A percentile compares a stretch with the other conserved stretches of the same genome.
These are phyloP conservation scores for Papilio polytes DNA, from an alignment of 1,140 invertebrate genomes.

Conservation along the genomic window DNA sequence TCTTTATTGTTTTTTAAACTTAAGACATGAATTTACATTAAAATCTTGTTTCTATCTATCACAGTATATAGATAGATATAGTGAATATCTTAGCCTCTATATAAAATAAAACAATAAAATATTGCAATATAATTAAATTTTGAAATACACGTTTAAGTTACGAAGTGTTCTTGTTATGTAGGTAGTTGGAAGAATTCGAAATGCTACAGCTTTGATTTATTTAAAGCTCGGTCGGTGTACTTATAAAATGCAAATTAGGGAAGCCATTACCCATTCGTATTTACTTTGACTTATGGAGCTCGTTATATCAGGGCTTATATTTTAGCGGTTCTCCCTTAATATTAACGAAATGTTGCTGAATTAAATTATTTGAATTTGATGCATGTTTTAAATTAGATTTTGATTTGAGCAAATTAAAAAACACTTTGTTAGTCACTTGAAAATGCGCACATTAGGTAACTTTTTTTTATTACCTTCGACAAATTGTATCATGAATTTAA, in stretches of 20 bases:
- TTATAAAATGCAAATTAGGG: slow-evolving; percentile 41
- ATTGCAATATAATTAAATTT: too few relatives aligned
- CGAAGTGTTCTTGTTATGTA: background rate
- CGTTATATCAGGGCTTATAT: slow-evolving; percentile 22
- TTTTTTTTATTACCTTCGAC: too few relatives aligned
- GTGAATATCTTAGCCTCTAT: too few relatives aligned
- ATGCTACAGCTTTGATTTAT: slow-evolving; percentile 38
- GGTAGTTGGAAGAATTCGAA: slow-evolving; percentile 28
- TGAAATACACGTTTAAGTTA: too few relatives aligned
- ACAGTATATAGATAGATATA: too few relatives aligned
- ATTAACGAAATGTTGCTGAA: slow-evolving; percentile 11
- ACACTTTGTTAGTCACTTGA: too few relatives aligned
- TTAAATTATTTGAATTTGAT: background rate
- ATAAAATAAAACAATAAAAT: too few relatives aligned
- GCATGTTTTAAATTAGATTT: background rate
- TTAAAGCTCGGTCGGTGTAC: slow-evolving; percentile 35
- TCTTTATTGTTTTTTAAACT: too few relatives aligned
- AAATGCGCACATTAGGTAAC: too few relatives aligned
- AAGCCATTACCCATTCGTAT: slow-evolving; percentile 40
- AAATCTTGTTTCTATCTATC: too few relatives aligned
- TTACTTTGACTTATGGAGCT: slow-evolving; percentile 40
- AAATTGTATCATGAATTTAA: too few relatives aligned
- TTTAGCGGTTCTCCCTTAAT: slow-evolving; percentile 10
- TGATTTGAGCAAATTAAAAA: background rate
- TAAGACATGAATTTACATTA: too few relatives aligned